Evolutionary conservation across 2,888 invertebrate species (phyloP), one percentile per base, ranked within the genome.

Genomic region (Meiosimyza platycephala): DNA sequence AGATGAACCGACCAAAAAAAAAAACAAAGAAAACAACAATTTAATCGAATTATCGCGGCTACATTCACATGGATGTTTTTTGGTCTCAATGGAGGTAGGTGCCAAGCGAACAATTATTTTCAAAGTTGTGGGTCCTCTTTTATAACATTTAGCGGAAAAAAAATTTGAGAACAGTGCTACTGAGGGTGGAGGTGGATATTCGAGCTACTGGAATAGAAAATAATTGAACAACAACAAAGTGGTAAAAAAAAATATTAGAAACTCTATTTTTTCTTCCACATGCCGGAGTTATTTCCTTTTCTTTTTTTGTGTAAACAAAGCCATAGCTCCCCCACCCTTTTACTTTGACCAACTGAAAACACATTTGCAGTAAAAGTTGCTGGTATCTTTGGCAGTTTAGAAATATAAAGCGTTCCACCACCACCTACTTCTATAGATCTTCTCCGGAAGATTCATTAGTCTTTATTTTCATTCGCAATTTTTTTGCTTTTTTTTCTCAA

Each of bases 21-120:
- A 13, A 16, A 0, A 12, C n/a, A n/a, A 48, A 12, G 18, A 64
- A 50, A 64, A 48, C 15, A 16, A 5, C 28, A 51, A 50, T 64
- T 64, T 64, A 64, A 64, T 64, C 64, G 64, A 64, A 64, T 64
- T 64, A 64, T 64, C 64, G 64, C 64, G 18, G 64, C 64, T 13
- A n/a, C 16, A 68, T 22, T 22, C 68, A 57, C 50, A 55, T 15
- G 51, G 50, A 51, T 15, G 28, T 9, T 22, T 9, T 22, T 50
- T 13, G 51, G 47, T 15, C 57, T 28, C 6, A 15, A 33, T 33
- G 47, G 47, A 15, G n/a, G 60, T 28, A 40, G 33, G 15, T 33
- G n/a, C 40, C 33, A 9, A 11, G 33, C n/a, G 47, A 1, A 18
- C 33, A 54, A 40, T 40, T 40, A 40, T 40, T 40, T 40, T 40